Evolutionary conservation across 2,888 invertebrate species (phyloP), one percentile per base, ranked within the genome.

Genomic region (Tinea trinotella): DNA sequence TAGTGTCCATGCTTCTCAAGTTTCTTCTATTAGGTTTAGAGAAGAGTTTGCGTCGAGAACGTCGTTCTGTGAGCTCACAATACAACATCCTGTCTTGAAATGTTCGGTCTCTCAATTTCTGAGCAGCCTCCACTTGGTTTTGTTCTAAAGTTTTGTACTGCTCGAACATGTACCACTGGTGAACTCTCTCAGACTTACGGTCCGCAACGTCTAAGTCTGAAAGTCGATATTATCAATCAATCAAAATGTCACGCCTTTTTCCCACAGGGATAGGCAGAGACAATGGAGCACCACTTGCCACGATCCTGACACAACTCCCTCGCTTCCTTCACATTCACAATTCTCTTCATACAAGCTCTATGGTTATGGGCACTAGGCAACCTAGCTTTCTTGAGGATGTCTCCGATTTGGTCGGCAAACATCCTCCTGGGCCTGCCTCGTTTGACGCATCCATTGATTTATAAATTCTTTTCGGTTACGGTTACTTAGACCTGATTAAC

Each of bases 101-200:
- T 0, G 73, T 72, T 55, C 64, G 71, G 56, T 76, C 68, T 56
- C 74, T 76, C 40, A 83, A 62, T 58, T 65, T 70, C 55, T 69
- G 66, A 2, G 75, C 69, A 4, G 79, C 81, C 54, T 82, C 73
- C 24, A 74, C 59, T 60, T 84, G 82, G 56, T 71, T 76, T 40
- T 63, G 68, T 59, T 83, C 81, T 1, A 85, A 62, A 1, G 82
- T 72, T 62, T 78, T 84, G 56, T 69, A 84, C 58, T 85, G 85
- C 59, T 85, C 84, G 54, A 81, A 82, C 46, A 82, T 59, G 58
- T 83, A 85, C 85, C 85, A 85, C 4, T 83, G 83, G 3, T 76
- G 75, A 53, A 83, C 75, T 7, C 80, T 68, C 49, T 68, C 66
- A n/a, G 77, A 72, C 59, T 75, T 81, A 60, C 68, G 74, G 54